These are phyloP conservation scores for Labrus mixtus DNA, from an alignment of 2,113 vertebrate genomes.

Conservation along the genomic window DNA sequence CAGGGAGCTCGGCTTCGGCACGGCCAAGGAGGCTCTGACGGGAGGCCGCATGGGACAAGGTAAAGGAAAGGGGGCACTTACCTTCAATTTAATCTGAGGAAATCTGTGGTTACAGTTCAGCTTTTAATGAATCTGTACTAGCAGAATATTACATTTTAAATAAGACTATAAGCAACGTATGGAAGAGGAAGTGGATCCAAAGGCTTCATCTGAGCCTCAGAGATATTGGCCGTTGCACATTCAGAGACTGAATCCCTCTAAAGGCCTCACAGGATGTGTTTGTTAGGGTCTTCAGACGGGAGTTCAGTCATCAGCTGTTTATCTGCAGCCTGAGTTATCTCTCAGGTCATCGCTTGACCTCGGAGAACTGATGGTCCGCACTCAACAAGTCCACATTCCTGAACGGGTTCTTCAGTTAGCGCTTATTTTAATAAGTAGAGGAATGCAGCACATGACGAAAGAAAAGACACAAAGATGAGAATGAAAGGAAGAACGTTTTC, in stretches of 20 bases:
- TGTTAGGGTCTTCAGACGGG: not conserved
- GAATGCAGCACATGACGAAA: constrained; percentile 5
- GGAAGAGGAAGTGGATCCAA: too few species aligned
- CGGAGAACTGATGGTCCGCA: not conserved
- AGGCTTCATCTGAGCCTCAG: too few species aligned
- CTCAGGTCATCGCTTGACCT: constrained; percentile 25
- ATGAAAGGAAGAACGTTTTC: not conserved
- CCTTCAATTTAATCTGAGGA: too few species aligned
- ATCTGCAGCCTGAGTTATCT: constrained; percentile 12
- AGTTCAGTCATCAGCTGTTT: not conserved
- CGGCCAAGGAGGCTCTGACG: constrained; percentile 92
- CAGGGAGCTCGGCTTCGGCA: constrained; percentile 96
- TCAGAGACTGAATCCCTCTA: not conserved
- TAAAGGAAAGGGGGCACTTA: constrained; percentile 70
- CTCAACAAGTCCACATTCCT: constrained; percentile 23
- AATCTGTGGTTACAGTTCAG: too few species aligned
- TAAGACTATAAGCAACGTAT: too few species aligned
- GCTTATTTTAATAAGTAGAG: constrained; percentile 29
- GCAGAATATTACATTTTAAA: too few species aligned
- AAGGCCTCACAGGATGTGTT: not conserved
- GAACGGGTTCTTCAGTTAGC: not conserved
- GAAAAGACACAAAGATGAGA: not conserved
- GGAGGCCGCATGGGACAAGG: constrained; percentile 97
- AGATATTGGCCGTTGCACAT: too few species aligned
- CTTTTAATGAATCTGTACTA: too few species aligned